Percentiles rank a stretch among this genome's conserved stretches.
phyloP scores from a whole-genome alignment of 2,888 invertebrate genomes.

The Hirtodrosophila confusa region DNA sequence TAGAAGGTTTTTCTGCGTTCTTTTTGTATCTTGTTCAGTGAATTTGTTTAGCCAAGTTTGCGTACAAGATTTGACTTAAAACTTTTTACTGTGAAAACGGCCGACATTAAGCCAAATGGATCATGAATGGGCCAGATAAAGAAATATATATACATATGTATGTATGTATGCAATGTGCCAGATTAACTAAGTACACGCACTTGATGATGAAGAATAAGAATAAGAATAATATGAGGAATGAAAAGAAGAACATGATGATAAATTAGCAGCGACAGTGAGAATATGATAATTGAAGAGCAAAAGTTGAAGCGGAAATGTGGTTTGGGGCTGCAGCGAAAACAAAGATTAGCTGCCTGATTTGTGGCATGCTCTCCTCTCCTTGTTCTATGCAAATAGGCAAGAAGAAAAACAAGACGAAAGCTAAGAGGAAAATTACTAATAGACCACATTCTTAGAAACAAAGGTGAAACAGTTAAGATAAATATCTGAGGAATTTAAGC shows the following conservation, averaged over 20 bases:
- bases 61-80: conserved; percentile 15
- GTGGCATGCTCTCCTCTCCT: background rate
- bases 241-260: conserved; percentile 5
- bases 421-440: no score
- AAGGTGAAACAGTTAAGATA: no score
- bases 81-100: conserved; percentile 25
- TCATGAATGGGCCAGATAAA: conserved; percentile 46
- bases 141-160: conserved; percentile 11
- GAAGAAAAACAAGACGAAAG: no score
- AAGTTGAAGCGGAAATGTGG: conserved; percentile 37
- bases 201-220: conserved; percentile 12
- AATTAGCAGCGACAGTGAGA: conserved; percentile 21
- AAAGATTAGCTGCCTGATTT: conserved; percentile 5
- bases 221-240: conserved; percentile 1
- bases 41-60: conserved; percentile 38
- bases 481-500: no score
- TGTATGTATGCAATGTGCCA: conserved; percentile 12
- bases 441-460: no score
- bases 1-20: conserved; percentile 11
- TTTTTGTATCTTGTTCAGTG: conserved; percentile 4
- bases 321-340: background rate
- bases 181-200: conserved; percentile 17
- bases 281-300: conserved; percentile 34
- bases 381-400: no score
- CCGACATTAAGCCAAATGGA: conserved; percentile 35